Conservation (phyloP, 2,113 vertebrate species). For the Asarcornis scutulata region DNA sequence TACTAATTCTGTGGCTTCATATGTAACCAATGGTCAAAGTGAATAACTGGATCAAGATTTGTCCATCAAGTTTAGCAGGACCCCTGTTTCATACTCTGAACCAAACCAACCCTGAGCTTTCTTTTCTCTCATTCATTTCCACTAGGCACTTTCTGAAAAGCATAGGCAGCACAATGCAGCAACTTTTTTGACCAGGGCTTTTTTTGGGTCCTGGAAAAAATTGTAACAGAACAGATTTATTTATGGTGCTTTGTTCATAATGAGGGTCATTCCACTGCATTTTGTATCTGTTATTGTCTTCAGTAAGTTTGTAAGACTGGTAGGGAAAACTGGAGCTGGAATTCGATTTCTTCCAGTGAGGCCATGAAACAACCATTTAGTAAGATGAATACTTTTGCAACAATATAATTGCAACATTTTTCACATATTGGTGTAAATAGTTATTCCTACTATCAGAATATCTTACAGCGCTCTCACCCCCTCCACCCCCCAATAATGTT, state of each 20-base stretch:
- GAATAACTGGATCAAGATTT: constrained; percentile 26
- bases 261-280: neutral
- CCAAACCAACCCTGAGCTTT: neutral
- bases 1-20: constrained; percentile 12
- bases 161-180: constrained; percentile 2
- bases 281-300: neutral
- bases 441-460: neutral
- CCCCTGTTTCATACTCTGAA: constrained; percentile 13
- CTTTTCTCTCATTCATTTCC: constrained; percentile 1
- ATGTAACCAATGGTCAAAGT: neutral
- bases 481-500: neutral
- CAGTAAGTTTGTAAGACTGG: neutral
- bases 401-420: neutral
- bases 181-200: neutral
- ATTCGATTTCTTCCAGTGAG: neutral
- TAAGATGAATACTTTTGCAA: neutral
- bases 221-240: constrained; percentile 21
- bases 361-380: neutral
- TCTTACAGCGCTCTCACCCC: neutral
- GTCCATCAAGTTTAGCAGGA: neutral
- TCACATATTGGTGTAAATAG: neutral
- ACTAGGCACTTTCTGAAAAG: constrained; percentile 43
- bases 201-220: constrained; percentile 37
- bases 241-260: neutral
- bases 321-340: neutral